Base-by-base conservation (phyloP, 2,888 invertebrate genomes). In the Drosophila quinaria region DNA sequence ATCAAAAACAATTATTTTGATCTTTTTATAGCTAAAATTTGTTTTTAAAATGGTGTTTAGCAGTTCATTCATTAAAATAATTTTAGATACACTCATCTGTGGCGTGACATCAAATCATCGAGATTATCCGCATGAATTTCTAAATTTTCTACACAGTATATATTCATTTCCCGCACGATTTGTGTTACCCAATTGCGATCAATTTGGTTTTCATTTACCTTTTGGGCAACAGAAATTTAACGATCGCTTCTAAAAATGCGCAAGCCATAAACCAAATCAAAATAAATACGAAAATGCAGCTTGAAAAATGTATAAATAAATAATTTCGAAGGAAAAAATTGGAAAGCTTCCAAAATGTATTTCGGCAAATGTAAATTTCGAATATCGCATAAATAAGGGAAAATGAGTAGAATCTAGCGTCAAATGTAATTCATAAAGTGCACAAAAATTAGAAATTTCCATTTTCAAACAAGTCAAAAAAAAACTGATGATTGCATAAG, bases 291-390 rank as follows among this genome's bases (percentile, higher is more conserved):
- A 54, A 58, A 76, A 61, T 49, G 42, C 60, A 58, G 47, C 54
- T 42, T 42, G 50, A 49, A 31, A 66, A 69, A 49, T 52, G 41
- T 19, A 42, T 47, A 72, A 35, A 55, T 10, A 58, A 54, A 49
- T 46, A 29, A 44, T 44, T 55, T 35, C 22, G 55, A 42, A 25
- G 39, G 42, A 56, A 47, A 64, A 49, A 49, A 9, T 70, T 75
- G 78, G 72, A 41, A 37, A n/a, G 29, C 6, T 37, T 61, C 78
- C 78, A 78, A 79, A 73, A 55, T 15, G 39, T 31, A 29, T 11
- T 11, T 11, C 22, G 22, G 33, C 33, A 35, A 15, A 42, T 19
- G 41, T 31, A 13, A 51, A 52, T 51, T 60, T 56, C 25, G 49
- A 56, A 56, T 22, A 50, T 49, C 29, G 17, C 37, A 1, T 51